Evolutionary conservation across 2,797 vertebrate species (phyloP).

Genomic region (Pseudochirops corinnae): DNA sequence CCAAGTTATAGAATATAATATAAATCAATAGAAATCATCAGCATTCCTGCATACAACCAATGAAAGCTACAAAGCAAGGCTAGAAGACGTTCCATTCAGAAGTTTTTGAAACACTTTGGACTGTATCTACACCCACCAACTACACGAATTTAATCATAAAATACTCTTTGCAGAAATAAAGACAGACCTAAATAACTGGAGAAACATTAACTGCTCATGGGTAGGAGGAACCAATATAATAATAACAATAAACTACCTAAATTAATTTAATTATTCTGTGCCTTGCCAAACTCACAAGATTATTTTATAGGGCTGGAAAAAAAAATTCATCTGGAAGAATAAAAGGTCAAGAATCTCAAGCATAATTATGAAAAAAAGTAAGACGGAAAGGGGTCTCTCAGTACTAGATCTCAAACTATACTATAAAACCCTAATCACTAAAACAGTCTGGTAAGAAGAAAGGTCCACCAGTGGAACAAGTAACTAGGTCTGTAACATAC

Average conservation of each 20-base stretch:
- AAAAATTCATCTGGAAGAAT: background rate
- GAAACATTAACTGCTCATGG: background rate
- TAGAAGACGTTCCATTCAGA: background rate
- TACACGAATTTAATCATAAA: background rate
- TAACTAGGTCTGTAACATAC: background rate
- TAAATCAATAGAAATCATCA: background rate
- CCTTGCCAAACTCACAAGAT: background rate
- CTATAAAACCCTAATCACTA: background rate
- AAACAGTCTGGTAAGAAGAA: background rate
- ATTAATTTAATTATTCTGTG: background rate
- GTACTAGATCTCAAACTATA: background rate
- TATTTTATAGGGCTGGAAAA: background rate
- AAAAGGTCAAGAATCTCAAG: background rate
- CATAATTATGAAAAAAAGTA: background rate
- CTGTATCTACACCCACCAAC: background rate
- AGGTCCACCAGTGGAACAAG: background rate
- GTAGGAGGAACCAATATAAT: background rate
- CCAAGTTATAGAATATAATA: background rate
- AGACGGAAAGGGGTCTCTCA: background rate
- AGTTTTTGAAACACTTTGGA: background rate
- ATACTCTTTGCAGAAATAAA: background rate
- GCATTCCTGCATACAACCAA: background rate
- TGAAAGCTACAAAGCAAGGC: background rate
- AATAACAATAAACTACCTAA: background rate
- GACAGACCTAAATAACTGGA: background rate